Evolutionary conservation across 2,888 invertebrate species (phyloP), one percentile per base, ranked within the genome.

Genomic region (Disparrhopalites patrizii): DNA sequence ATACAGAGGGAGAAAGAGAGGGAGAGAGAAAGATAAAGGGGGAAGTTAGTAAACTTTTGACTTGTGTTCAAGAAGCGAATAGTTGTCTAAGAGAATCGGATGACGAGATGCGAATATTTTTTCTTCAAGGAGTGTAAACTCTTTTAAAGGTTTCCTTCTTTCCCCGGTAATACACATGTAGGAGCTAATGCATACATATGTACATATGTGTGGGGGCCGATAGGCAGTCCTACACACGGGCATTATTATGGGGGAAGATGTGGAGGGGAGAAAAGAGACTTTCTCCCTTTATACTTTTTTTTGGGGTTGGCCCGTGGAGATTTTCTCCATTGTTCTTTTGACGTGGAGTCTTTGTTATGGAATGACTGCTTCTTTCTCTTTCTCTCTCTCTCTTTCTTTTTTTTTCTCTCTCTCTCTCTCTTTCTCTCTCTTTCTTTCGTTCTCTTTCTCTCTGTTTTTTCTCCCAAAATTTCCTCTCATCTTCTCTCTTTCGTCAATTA

Each of bases 101-200:
- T 61, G 60, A 61, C 50, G 60, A 61, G 60, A 61, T 61, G 60
- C 60, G 60, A 61, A 61, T 61, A 61, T 61, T 61, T 61, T 61
- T 50, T 13, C 20, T n/a, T n/a, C n/a, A n/a, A n/a, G 25, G 38
- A 23, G 50, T n/a, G 57, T 38, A 56, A 56, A 38, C 56, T 20
- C n/a, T n/a, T n/a, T n/a, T n/a, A n/a, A n/a, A 28, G 23, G 25
- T 57, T 38, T 38, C 25, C 15, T 20, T 54, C 31, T 25, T 51
- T 15, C 13, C 20, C 23, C 27, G 25, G 23, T 15, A 5, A 25
- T 8, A 51, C 15, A 27, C 20, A 40, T 40, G n/a, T 40, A 20
- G 10, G 4, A 20, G 20, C 10, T 36, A 13, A 13, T 10, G 36
- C 36, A 8, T n/a, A 27, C 27, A 51, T 51, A 10, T 8, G 25